phyloP scores from a whole-genome alignment of 2,888 invertebrate genomes.

The Coecobrya sp. region DNA sequence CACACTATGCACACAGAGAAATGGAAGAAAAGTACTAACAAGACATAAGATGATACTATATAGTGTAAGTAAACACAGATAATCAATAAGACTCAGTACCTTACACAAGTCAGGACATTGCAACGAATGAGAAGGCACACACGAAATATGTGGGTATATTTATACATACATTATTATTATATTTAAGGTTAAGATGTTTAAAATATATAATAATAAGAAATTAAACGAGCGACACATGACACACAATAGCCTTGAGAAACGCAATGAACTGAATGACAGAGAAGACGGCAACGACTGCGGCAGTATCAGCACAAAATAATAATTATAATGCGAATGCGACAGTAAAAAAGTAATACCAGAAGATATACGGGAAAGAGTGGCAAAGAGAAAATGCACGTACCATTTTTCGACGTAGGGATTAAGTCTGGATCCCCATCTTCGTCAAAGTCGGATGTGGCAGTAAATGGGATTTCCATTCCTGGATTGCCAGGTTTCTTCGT shows the following conservation, averaged over 20 bases:
- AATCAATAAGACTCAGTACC: constrained; percentile 16
- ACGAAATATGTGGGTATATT: not conserved
- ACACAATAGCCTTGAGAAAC: not conserved
- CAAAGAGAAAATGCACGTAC: constrained; percentile 76
- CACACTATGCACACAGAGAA: constrained; percentile 38
- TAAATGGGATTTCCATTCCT: constrained; percentile 84
- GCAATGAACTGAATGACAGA: constrained; percentile 24
- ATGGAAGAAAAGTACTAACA: constrained; percentile 10
- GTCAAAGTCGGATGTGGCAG: constrained; percentile 83
- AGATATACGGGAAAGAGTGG: not conserved
- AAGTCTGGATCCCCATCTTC: constrained; percentile 86
- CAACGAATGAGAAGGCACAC: not conserved
- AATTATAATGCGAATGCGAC: constrained; percentile 38
- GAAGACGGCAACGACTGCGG: constrained; percentile 7
- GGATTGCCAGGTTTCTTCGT: constrained; percentile 80
- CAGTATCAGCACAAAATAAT: constrained; percentile 39
- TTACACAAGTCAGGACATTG: not conserved
- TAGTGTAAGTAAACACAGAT: constrained; percentile 26
- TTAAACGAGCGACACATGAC: constrained; percentile 36
- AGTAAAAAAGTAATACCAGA: constrained; percentile 51
- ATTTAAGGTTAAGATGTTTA: not conserved
- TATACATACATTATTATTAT: too few relatives aligned
- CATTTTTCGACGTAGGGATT: constrained; percentile 86
- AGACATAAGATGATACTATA: constrained; percentile 2
- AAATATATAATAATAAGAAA: not conserved